A percentile compares a stretch with the other conserved stretches of the same genome.
Conservation (phyloP, 2,888 invertebrate genomes). For the Tiliacea aurago region DNA sequence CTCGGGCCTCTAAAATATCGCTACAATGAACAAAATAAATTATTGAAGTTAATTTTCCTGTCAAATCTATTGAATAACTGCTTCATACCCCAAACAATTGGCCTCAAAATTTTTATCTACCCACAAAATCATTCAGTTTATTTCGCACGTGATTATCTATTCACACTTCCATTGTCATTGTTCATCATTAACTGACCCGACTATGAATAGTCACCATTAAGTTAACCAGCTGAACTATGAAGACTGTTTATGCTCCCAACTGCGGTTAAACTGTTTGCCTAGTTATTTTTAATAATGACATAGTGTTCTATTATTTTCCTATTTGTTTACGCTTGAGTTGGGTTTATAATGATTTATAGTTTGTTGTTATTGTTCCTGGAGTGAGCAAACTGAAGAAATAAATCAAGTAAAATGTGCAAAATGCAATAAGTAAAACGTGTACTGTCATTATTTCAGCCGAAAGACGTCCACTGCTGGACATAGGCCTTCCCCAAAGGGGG, state of each 20-base stretch:
- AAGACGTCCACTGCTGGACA: no score
- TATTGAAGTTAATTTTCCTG: background rate
- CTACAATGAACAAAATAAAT: background rate
- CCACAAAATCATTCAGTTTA: background rate
- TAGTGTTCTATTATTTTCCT: slow-evolving; percentile 39
- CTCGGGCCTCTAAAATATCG: background rate
- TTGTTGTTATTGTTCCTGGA: background rate
- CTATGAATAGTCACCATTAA: slow-evolving; percentile 29
- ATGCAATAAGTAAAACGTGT: background rate
- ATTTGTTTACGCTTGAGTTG: slow-evolving; percentile 28
- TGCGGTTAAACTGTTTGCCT: slow-evolving; percentile 40
- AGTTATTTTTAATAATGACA: slow-evolving; percentile 51
- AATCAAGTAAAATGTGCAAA: background rate
- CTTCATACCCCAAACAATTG: background rate
- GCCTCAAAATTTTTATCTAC: background rate
- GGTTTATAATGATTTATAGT: slow-evolving; percentile 9
- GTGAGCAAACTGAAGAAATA: background rate
- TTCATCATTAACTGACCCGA: slow-evolving; percentile 21
- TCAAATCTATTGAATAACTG: background rate
- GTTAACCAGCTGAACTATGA: slow-evolving; percentile 20
- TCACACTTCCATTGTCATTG: slow-evolving; percentile 19
- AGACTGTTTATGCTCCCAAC: slow-evolving; percentile 16
- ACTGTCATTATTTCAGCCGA: no score
- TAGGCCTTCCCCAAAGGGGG: no score
- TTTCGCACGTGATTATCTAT: no score